phyloP scores from a whole-genome alignment of 2,113 vertebrate species.

The Ptilonorhynchus violaceus region DNA sequence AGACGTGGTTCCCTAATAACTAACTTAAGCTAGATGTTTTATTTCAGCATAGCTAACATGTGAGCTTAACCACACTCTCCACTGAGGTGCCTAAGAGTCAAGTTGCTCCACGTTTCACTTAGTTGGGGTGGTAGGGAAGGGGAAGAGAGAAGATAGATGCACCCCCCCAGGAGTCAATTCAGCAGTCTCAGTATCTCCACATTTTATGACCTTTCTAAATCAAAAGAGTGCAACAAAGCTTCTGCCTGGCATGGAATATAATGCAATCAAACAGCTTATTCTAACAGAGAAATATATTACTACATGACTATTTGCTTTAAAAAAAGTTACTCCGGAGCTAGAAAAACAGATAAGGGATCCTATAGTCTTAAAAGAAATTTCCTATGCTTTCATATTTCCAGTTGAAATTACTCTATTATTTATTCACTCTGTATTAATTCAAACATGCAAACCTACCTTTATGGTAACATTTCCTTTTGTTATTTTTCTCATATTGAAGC shows the following conservation, averaged over 20 bases:
- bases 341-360: neutral
- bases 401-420: neutral
- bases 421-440: neutral
- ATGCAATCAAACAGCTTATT: neutral
- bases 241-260: neutral
- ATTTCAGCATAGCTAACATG: fast-evolving
- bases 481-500: slow-evolving; percentile 87
- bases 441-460: slow-evolving; percentile 57
- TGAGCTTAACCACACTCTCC: neutral
- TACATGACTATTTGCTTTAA: neutral
- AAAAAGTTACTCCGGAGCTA: neutral
- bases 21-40: neutral
- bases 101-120: neutral
- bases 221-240: neutral
- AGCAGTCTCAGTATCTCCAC: neutral
- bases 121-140: neutral
- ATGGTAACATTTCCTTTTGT: slow-evolving; percentile 69
- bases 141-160: neutral
- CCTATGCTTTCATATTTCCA: neutral
- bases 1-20: neutral
- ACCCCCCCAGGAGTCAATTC: neutral
- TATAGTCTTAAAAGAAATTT: neutral
- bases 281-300: neutral
- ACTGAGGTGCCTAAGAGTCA: neutral
- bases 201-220: neutral